These are phyloP conservation scores for Lepidocyrtoides sp. DNA, from an alignment of 2,888 invertebrate species.

Conservation along the genomic window DNA sequence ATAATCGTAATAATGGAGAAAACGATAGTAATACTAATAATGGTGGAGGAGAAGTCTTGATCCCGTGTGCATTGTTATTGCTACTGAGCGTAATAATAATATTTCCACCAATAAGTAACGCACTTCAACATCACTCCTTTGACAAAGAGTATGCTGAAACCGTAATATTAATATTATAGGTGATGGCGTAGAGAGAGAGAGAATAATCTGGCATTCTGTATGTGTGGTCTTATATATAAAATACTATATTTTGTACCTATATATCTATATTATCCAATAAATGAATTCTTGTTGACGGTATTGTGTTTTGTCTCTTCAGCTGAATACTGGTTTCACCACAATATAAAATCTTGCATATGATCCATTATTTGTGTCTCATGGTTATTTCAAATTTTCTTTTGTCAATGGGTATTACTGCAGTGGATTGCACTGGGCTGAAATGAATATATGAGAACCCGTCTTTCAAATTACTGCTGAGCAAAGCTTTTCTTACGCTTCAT, in stretches of 20 bases:
- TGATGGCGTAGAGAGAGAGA: too few species aligned
- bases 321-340: background rate
- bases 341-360: background rate
- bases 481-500: constrained; percentile 19
- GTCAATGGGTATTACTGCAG: background rate
- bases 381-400: background rate
- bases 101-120: background rate
- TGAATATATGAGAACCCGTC: background rate
- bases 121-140: background rate
- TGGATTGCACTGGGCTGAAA: background rate
- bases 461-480: background rate
- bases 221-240: background rate
- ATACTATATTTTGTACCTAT: background rate
- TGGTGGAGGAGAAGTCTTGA: constrained; percentile 48
- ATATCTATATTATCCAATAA: background rate
- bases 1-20: constrained; percentile 50
- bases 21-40: constrained; percentile 58
- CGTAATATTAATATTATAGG: too few species aligned
- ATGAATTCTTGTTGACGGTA: background rate
- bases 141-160: constrained; percentile 4
- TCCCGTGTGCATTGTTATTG: constrained; percentile 59
- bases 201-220: background rate
- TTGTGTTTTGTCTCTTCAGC: background rate
- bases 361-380: background rate
- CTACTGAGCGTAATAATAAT: background rate